phyloP scores from a whole-genome alignment of 64 coral and sea anemone species.

The Montipora sp. region DNA sequence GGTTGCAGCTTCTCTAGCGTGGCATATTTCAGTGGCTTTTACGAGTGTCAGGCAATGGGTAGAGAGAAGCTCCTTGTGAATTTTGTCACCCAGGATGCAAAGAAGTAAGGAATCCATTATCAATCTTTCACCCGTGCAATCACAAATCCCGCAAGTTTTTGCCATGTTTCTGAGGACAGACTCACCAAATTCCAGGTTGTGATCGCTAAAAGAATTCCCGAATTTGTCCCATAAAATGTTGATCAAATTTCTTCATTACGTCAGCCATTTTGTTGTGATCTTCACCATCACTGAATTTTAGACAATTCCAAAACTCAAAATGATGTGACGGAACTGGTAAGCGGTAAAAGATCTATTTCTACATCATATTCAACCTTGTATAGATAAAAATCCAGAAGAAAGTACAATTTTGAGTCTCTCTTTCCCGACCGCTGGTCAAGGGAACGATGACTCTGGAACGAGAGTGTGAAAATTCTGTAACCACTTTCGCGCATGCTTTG shows the following conservation, averaged over 20 bases:
- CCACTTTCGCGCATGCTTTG: too few species aligned
- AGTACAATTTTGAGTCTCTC: too few species aligned
- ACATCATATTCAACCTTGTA: too few species aligned
- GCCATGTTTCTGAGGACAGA: constrained; percentile 23
- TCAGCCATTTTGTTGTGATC: not conserved
- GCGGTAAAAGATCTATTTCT: too few species aligned
- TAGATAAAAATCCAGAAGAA: too few species aligned
- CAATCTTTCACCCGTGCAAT: not conserved
- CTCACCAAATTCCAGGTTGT: not conserved
- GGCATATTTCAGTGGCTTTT: constrained; percentile 3
- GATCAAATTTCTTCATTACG: not conserved
- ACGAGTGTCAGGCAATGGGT: not conserved
- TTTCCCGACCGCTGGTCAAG: too few species aligned
- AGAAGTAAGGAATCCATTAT: not conserved
- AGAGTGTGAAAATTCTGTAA: too few species aligned
- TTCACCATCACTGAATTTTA: too few species aligned
- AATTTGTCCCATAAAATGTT: not conserved
- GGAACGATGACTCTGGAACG: too few species aligned
- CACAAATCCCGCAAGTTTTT: not conserved
- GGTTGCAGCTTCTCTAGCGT: not conserved
- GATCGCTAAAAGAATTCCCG: not conserved
- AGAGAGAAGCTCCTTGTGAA: not conserved
- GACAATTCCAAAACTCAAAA: too few species aligned
- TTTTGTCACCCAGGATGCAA: constrained; percentile 9
- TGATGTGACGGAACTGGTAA: too few species aligned